Evolutionary conservation across 2,888 invertebrate genomes (phyloP), one percentile per base, ranked within the genome.

Genomic region (Erebia ligea): DNA sequence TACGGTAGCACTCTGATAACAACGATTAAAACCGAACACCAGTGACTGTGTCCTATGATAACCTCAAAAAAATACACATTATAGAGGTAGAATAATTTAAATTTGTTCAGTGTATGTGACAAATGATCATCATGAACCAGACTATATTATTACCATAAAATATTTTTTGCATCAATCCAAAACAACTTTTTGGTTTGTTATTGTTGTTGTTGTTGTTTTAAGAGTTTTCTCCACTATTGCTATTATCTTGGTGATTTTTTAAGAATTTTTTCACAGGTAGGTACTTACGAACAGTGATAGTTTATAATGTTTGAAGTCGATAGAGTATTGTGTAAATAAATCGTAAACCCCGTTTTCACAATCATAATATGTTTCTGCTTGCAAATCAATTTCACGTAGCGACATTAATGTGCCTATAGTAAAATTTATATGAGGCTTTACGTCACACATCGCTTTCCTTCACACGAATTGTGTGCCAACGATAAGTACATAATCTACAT

Each of bases 331-430:
- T 90, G 91, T 90, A 92, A 93, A 92, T 92, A 93, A 92, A 92
- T 91, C 92, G 92, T 93, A 93, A 93, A 93, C 92, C 93, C 89
- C 89, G 84, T 93, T 93, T 93, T 91, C 93, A 91, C 91, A 93
- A 93, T 92, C 92, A 91, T 92, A 92, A 92, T 92, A 92, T 91
- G 92, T 92, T 93, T 92, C 90, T 91, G 91, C 89, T 85, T 85
- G 92, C 91, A 93, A 93, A 93, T 93, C 93, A 92, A 92, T 92
- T 93, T 93, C 92, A 91, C 91, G 91, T 92, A 90, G 88, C 89
- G 90, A 92, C 92, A 91, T 92, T 92, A 92, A 93, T 92, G 90
- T 90, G 88, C 85, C 86, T 87, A 91, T 91, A 92, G 91, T 91
- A 91, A 92, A 92, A 91, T 92, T 92, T 92, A 92, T 92, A 92